These are phyloP conservation scores for Apantesis nais DNA, from an alignment of 2,888 invertebrate genomes.

Conservation along the genomic window DNA sequence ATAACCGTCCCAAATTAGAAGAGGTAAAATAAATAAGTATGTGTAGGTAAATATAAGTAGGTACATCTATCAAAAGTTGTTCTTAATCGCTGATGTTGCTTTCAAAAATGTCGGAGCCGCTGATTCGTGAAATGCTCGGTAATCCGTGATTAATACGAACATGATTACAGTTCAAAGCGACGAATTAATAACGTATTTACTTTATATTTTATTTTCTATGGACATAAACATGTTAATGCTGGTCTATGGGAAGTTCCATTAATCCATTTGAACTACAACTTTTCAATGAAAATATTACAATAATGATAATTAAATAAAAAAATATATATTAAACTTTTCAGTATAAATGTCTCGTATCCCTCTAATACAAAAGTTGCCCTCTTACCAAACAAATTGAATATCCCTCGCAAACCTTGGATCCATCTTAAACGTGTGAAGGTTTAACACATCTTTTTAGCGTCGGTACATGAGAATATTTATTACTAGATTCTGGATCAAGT, in stretches of 20 bases:
- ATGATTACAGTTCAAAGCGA: conserved; percentile 20
- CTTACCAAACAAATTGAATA: background rate
- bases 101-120: conserved; percentile 37
- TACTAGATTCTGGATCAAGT: no score
- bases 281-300: background rate
- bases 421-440: no score
- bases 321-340: background rate
- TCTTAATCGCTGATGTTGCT: conserved; percentile 21
- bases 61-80: conserved; percentile 12
- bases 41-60: background rate
- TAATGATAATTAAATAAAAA: background rate
- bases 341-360: no score
- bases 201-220: background rate
- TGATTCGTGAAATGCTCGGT: conserved; percentile 45
- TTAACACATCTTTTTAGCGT: no score
- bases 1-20: background rate
- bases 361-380: no score
- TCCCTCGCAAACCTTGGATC: background rate
- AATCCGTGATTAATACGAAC: conserved; percentile 40
- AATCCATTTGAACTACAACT: background rate
- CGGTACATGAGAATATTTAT: no score
- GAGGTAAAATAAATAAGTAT: background rate
- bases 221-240: background rate
- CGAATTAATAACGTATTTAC: conserved; percentile 18
- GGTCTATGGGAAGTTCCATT: background rate